Conservation (phyloP, 2,113 vertebrate genomes). For the Proterorhinus semilunaris region DNA sequence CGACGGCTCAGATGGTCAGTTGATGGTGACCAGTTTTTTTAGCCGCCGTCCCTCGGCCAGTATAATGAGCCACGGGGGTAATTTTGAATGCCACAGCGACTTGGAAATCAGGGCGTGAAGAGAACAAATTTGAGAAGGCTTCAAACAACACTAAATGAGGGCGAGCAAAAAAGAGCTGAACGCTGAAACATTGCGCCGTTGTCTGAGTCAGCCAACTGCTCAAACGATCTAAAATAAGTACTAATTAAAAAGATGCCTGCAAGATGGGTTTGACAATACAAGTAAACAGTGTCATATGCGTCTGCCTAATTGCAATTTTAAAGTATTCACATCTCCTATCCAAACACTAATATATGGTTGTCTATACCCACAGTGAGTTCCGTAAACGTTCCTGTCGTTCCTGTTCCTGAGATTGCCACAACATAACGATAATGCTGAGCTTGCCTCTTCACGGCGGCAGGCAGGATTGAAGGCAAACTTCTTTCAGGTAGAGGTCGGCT, state of each 20-base stretch:
- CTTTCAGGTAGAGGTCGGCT: no score
- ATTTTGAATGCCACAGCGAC: slow-evolving; percentile 17
- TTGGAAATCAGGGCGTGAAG: slow-evolving; percentile 14
- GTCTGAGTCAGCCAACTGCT: slow-evolving; percentile 1
- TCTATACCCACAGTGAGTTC: no score
- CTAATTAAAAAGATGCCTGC: neutral
- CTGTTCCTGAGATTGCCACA: no score
- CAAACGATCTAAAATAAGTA: neutral
- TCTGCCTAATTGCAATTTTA: no score
- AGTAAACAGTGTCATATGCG: neutral
- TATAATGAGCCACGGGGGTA: slow-evolving; percentile 24
- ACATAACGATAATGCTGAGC: no score
- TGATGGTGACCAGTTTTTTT: slow-evolving; percentile 44
- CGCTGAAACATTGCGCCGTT: neutral
- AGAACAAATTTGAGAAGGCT: slow-evolving; percentile 19
- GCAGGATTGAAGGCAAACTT: no score
- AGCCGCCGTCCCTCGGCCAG: slow-evolving; percentile 26
- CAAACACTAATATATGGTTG: no score
- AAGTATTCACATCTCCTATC: no score
- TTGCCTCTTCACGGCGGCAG: no score
- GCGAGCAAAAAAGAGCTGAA: slow-evolving; percentile 13
- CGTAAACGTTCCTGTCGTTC: no score
- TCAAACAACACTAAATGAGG: slow-evolving; percentile 19
- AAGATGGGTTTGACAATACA: neutral
- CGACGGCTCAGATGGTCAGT: slow-evolving; percentile 51